Base-by-base conservation (phyloP, 2,888 invertebrate genomes). In the Eilema depressum region DNA sequence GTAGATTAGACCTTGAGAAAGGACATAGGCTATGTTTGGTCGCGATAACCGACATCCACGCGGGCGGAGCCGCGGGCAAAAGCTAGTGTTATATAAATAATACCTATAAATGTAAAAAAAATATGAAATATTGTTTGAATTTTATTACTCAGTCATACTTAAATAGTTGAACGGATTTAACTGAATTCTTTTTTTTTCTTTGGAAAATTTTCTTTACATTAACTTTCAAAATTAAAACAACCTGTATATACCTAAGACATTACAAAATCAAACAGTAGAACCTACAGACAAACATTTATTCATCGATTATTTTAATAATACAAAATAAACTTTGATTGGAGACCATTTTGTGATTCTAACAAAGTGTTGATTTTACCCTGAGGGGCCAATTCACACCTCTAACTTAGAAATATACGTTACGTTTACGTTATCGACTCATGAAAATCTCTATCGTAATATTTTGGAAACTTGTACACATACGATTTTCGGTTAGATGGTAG, bases 301-400 rank as follows among this genome's bases (percentile, higher is more conserved):
- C 80, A 85, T 82, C 87, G 77, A 89, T 89, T 89, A 91, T 86
- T 85, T 88, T 90, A 90, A 89, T 91, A 75, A 83, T 76, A 85
- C 71, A 63, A 87, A 87, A 86, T 77, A 71, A 65, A 78, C 70
- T 81, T 80, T 75, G 83, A 83, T 86, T 78, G 73, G 70, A 74
- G 81, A 77, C 73, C 72, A 80, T 86, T 78, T 74, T 75, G 78
- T 81, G 76, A 84, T 84, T 80, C 78, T 85, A 70, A 80, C 77
- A 83, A 83, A 80, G 91, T 92, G 92, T 91, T 92, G 91, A 92
- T 87, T 86, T 87, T 79, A 76, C 85, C 92, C 87, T 56, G 3
- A 47, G 82, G 92, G 86, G 73, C 73, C 81, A 84, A 89, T 89
- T 89, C 84, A 88, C 89, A 88, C 90, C 80, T 85, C 63, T 25